phyloP scores from a whole-genome alignment of 2,797 vertebrate genomes.

The Kryptopterus vitreolus region DNA sequence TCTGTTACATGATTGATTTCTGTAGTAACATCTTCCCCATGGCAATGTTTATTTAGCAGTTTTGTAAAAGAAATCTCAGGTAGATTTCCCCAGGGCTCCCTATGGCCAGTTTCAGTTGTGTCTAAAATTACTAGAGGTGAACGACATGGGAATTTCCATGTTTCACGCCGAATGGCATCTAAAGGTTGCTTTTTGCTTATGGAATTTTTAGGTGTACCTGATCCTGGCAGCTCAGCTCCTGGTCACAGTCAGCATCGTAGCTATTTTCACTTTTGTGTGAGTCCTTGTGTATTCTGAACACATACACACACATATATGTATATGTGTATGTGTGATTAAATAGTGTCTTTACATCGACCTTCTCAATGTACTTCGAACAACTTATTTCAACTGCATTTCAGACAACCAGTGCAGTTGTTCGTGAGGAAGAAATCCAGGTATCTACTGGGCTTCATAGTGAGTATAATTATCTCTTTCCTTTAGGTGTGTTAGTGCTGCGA shows the following conservation, averaged over 20 bases:
- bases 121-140: neutral
- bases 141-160: neutral
- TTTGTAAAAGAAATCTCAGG: neutral
- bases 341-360: neutral
- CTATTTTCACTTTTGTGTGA: constrained; percentile 92
- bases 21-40: neutral
- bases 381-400: constrained; percentile 60
- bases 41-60: neutral
- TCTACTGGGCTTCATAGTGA: constrained; percentile 93
- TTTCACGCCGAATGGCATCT: neutral
- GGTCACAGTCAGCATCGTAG: constrained; percentile 83
- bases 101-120: too few species aligned
- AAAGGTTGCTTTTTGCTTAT: neutral
- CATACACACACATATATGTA: neutral
- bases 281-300: constrained; percentile 54
- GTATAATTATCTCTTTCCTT: constrained; percentile 48
- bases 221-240: constrained; percentile 88
- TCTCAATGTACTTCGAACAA: neutral
- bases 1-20: neutral
- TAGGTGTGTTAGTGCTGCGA: neutral
- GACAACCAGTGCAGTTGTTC: constrained; percentile 71
- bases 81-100: too few species aligned
- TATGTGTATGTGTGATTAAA: neutral
- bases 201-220: constrained; percentile 80
- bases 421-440: constrained; percentile 69